A percentile compares a stretch with the other conserved stretches of the same genome.
Conservation (phyloP, 2,888 invertebrate species). For the Amphipoea oculea region DNA sequence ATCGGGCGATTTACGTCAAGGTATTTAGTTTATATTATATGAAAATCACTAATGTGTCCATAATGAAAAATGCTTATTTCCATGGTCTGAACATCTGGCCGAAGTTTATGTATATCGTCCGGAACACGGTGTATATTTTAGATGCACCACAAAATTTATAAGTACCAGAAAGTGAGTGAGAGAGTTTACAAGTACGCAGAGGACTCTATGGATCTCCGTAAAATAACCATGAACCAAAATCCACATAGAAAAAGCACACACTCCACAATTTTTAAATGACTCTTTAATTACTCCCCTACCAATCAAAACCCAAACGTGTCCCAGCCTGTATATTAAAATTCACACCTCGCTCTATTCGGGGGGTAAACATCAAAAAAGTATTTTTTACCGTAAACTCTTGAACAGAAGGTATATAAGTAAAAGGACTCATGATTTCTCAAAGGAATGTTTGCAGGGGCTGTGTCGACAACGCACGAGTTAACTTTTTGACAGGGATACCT, state of each 20-base stretch:
- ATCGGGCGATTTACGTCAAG: too few relatives aligned
- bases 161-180: neutral
- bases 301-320: slow-evolving; percentile 39
- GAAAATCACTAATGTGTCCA: too few relatives aligned
- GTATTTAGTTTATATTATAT: too few relatives aligned
- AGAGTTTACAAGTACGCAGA: neutral
- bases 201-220: neutral
- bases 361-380: slow-evolving; percentile 61
- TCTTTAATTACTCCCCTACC: slow-evolving; percentile 53
- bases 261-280: slow-evolving; percentile 15
- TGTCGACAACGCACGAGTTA: slow-evolving; percentile 85
- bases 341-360: slow-evolving; percentile 61
- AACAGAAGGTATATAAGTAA: slow-evolving; percentile 78
- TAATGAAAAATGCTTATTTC: too few relatives aligned
- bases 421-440: slow-evolving; percentile 87
- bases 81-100: too few relatives aligned
- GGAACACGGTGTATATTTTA: too few relatives aligned
- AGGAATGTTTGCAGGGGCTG: slow-evolving; percentile 84
- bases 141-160: neutral
- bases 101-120: too few relatives aligned
- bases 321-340: slow-evolving; percentile 62
- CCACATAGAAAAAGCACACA: neutral
- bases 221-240: neutral
- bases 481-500: slow-evolving; percentile 90
- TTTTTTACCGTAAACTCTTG: slow-evolving; percentile 42